Conservation (phyloP, 2,797 vertebrate species). For the Crypturellus tataupa region DNA sequence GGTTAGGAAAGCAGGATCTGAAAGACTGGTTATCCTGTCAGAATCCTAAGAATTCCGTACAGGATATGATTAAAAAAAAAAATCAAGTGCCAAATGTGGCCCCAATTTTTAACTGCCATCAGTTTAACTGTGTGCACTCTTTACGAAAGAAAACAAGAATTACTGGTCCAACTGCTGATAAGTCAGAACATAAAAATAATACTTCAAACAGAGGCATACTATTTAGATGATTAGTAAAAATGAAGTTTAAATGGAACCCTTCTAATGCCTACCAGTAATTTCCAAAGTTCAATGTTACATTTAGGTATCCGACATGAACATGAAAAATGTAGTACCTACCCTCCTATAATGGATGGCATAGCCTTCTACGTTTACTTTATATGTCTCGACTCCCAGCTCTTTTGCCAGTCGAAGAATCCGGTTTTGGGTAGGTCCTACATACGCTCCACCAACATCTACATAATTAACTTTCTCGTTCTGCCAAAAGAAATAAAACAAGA, state of each 20-base stretch:
- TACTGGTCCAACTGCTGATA: not conserved
- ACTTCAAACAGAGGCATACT: not conserved
- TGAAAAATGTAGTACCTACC: conserved; percentile 71
- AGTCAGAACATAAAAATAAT: not conserved
- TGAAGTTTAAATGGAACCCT: not conserved
- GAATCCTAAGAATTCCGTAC: not conserved
- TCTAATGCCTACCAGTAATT: not conserved
- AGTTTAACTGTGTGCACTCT: not conserved
- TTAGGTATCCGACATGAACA: not conserved
- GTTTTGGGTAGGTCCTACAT: conserved; percentile 86
- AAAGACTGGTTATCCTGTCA: not conserved
- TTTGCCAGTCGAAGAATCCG: conserved; percentile 83
- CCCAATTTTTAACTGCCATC: not conserved
- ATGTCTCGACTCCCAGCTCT: conserved; percentile 83
- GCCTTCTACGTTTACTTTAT: conserved; percentile 80
- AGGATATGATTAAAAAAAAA: not conserved
- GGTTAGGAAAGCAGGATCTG: not conserved
- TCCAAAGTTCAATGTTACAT: not conserved
- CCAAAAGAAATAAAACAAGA: conserved; percentile 3
- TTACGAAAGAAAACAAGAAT: not conserved
- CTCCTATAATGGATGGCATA: conserved; percentile 74
- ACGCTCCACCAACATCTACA: conserved; percentile 84
- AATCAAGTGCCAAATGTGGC: not conserved
- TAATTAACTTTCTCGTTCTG: conserved; percentile 82
- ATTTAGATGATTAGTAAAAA: not conserved